Evolutionary conservation across 1,140 invertebrate species (phyloP), one percentile per base, ranked within the genome.

Genomic region (Trinorchestia longiramus): DNA sequence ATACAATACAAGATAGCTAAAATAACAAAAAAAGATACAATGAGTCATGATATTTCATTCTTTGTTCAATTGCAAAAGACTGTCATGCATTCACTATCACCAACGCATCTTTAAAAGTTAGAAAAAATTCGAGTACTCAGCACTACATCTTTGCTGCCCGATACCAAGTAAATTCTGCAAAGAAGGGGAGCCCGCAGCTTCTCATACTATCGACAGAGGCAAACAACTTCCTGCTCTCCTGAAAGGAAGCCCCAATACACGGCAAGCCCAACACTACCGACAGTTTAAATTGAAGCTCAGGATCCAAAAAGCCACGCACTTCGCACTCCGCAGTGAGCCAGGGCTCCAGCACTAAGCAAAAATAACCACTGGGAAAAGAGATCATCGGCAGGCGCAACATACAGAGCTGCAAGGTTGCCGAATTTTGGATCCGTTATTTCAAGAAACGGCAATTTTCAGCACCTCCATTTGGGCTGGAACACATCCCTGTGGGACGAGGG

Each of bases 191-290:
- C 62, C 62, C 62, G 62, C 62, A 77, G 62, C 62, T 19, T 77
- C 62, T 19, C 62, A 36, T 36, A 77, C 15, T 77, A 77, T 77
- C 62, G 62, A 77, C 62, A 28, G 15, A 77, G 15, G 62, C 62
- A 77, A 77, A 77, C 62, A 77, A 77, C 62, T 77, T 77, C 62
- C 62, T 77, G 62, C 62, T 77, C 62, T 77, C 62, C 62, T 77
- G 62, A 77, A 77, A 77, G 62, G 62, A 77, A 28, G 62, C 62
- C 62, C 62, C 8, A 77, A 77, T 77, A 77, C 62, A 77, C 62
- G 28, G 28, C 62, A 11, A 77, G 62, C 62, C 62, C 62, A 77
- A 36, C 62, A 15, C 62, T 36, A 77, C 62, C 62, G 62, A 77
- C 62, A 77, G 62, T 77, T 77, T 77, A 77, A 77, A 77, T 77